These are phyloP conservation scores for Melitaea cinxia DNA, from an alignment of 1,140 invertebrate genomes.

Conservation along the genomic window DNA sequence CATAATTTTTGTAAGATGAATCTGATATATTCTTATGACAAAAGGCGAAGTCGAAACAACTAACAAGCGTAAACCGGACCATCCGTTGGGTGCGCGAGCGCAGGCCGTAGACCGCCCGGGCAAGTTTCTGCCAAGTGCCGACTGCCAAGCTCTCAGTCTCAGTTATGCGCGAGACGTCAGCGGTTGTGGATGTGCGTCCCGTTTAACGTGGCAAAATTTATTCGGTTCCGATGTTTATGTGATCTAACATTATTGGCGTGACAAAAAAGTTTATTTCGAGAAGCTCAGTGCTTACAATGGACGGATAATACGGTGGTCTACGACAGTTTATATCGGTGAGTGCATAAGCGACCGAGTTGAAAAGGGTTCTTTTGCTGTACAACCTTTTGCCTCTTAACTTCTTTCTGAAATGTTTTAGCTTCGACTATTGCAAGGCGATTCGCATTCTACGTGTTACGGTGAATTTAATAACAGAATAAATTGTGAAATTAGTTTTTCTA, in stretches of 20 bases:
- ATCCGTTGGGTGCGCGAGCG: slow-evolving; percentile 62
- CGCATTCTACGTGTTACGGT: slow-evolving; percentile 46
- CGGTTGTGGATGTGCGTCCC: slow-evolving; percentile 46
- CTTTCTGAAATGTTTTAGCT: slow-evolving; percentile 57
- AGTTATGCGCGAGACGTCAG: slow-evolving; percentile 60
- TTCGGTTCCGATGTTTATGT: slow-evolving; percentile 59
- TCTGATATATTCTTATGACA: slow-evolving; percentile 65
- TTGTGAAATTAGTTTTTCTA: slow-evolving; percentile 45
- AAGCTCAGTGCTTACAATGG: slow-evolving; percentile 48
- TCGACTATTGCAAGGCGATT: slow-evolving; percentile 58
- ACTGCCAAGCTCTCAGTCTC: slow-evolving; percentile 28
- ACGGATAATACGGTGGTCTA: slow-evolving; percentile 42
- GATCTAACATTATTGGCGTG: slow-evolving; percentile 57
- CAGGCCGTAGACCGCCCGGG: slow-evolving; percentile 51
- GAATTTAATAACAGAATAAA: slow-evolving; percentile 48
- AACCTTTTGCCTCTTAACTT: slow-evolving; percentile 42
- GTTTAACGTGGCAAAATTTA: slow-evolving; percentile 40
- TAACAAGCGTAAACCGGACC: slow-evolving; percentile 61
- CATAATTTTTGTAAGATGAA: slow-evolving; percentile 63
- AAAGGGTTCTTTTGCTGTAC: slow-evolving; percentile 49
- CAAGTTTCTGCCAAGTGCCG: slow-evolving; percentile 45
- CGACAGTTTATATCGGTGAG: slow-evolving; percentile 21
- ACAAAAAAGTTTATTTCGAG: slow-evolving; percentile 43
- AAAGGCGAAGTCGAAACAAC: slow-evolving; percentile 68
- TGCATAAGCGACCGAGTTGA: slow-evolving; percentile 36